Percentiles rank a stretch among this genome's conserved stretches.
Evolutionary conservation across 2,797 vertebrate species (phyloP).

Genomic region (Chiloscyllium punctatum): DNA sequence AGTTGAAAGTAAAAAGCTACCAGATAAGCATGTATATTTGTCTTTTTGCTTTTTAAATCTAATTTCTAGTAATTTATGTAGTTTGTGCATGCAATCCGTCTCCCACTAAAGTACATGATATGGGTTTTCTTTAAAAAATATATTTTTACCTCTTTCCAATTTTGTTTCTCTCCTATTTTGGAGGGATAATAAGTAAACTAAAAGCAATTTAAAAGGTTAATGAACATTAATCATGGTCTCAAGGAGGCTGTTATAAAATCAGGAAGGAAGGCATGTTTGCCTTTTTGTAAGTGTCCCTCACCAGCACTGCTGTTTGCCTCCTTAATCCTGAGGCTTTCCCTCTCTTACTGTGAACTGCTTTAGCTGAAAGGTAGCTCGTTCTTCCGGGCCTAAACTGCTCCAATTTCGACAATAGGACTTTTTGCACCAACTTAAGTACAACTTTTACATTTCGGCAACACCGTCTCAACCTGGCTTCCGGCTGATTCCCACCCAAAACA

Average conservation of each 20-base stretch:
- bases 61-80: background rate
- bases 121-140: background rate
- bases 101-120: background rate
- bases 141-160: background rate
- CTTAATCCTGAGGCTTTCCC: background rate
- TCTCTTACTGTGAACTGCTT: background rate
- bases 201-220: background rate
- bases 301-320: background rate
- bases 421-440: background rate
- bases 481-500: background rate
- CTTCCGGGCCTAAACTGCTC: background rate
- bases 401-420: too few species aligned
- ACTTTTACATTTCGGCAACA: background rate
- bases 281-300: background rate
- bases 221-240: background rate
- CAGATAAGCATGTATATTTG: background rate
- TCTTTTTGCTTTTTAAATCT: background rate
- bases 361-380: background rate
- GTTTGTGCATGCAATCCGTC: background rate
- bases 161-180: background rate
- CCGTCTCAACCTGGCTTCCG: too few species aligned
- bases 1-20: background rate
- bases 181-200: background rate
- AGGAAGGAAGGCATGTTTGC: background rate
- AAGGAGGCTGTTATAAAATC: background rate